A percentile compares a stretch with the other conserved stretches of the same genome.
phyloP scores from a whole-genome alignment of 2,113 vertebrate genomes.

The human (Homo sapiens) region DNA sequence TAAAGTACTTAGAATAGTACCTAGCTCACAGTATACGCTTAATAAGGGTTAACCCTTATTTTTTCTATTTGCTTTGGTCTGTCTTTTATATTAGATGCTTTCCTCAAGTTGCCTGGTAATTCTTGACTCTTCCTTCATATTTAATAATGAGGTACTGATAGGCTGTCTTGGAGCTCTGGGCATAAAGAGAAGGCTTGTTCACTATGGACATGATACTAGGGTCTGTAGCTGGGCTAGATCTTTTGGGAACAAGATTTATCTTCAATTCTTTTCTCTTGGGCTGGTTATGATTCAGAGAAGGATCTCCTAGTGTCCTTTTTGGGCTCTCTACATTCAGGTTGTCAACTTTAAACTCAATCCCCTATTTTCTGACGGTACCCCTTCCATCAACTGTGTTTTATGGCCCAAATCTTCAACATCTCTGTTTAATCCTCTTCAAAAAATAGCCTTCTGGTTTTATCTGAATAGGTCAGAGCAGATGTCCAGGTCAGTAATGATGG shows the following conservation, averaged over 20 bases:
- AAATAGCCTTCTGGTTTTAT: neutral
- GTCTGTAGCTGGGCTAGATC: neutral
- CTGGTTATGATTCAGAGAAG: neutral
- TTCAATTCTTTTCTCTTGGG: neutral
- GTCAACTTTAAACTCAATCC: neutral
- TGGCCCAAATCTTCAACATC: neutral
- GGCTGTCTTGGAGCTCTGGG: neutral
- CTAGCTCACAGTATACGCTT: neutral
- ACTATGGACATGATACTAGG: neutral
- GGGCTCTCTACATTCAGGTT: neutral
- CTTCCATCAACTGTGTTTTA: neutral
- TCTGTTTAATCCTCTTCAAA: neutral
- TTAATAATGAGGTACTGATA: neutral
- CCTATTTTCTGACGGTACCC: neutral
- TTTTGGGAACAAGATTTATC: neutral
- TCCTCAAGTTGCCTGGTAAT: neutral
- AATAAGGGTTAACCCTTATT: neutral
- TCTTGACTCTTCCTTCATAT: neutral
- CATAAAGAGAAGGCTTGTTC: neutral
- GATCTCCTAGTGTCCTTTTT: too few relatives aligned
- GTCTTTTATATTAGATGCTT: neutral
- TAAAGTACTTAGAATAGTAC: neutral
- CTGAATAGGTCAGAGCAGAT: neutral
- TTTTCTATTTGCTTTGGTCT: neutral
- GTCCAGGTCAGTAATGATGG: neutral